Evolutionary conservation across 2,113 vertebrate genomes (phyloP), one percentile per base, ranked within the genome.

Genomic region (Chloroceryle aenea): DNA sequence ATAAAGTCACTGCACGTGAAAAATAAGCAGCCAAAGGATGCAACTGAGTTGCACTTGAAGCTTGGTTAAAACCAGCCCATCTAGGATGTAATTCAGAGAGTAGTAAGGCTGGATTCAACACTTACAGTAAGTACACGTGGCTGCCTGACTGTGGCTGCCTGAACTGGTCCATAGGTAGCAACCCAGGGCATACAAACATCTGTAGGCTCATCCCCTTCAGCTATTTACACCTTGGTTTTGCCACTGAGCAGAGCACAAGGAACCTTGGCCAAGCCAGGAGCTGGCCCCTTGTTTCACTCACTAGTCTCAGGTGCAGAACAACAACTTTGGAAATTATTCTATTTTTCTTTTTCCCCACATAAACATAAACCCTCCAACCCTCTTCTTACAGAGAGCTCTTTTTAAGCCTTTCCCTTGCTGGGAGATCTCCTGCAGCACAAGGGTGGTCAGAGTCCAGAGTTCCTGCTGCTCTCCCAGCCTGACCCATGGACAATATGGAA

Each of bases 271-370:
- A 2, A 50, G 42, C 26, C 38, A 47, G 32, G 19, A 40, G 9
- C 14, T 27, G 32, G 10, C 3, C 6, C 19, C 17, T 18, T 3
- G 7, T 13, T 68, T 50, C 42, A 5, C 34, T 83, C 5, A 3
- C 48, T 62, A 1, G 0, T 4, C 36, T 48, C 23, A 9, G 12
- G 42, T 7, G 14, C 19, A 25, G 9, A 34, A 13, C 0, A 0
- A 15, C 8, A 53, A 27, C 9, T 23, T 58, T 4, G 43, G 20
- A 40, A 58, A 66, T 4, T 1, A 8, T 7, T 12, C 6, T 25
- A 12, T 25, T 20, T 30, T 34, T 59, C 32, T 50, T 47, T 47
- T 47, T 47, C 45, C 18, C 6, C 14, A 53, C 15, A 42, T 40
- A 42, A 52, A 50, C 10, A 7, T 74, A 32, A 84, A 18, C 4